Conservation (phyloP, 1,140 invertebrate species). For the Drosophila leontia region DNA sequence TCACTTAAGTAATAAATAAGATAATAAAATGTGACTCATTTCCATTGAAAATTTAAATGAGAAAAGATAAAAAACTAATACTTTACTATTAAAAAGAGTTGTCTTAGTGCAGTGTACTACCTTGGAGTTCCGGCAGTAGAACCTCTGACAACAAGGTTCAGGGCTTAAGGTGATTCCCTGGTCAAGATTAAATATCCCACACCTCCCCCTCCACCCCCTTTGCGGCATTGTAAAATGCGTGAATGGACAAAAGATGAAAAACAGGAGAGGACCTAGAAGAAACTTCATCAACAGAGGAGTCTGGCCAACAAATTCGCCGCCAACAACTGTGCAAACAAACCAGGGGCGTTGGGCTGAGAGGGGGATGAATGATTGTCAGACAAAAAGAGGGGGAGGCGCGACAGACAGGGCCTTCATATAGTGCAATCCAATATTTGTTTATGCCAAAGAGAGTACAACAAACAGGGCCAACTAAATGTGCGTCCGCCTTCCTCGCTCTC, state of each 20-base stretch:
- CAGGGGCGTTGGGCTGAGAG: constrained; percentile 11
- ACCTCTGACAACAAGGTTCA: constrained; percentile 9
- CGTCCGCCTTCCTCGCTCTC: background rate
- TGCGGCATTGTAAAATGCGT: constrained; percentile 40
- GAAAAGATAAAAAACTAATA: background rate
- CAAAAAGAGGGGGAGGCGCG: background rate
- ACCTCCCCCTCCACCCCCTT: background rate
- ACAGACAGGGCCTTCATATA: constrained; percentile 6
- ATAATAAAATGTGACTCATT: background rate
- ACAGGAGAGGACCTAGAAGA: background rate
- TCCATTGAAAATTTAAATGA: background rate
- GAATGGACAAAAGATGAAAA: constrained; percentile 34
- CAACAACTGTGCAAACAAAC: constrained; percentile 79
- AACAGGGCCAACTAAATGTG: constrained; percentile 52
- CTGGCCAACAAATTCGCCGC: constrained; percentile 66
- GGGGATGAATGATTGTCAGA: constrained; percentile 13
- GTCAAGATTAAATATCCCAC: constrained; percentile 43
- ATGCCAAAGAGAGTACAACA: constrained; percentile 60
- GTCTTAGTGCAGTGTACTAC: constrained; percentile 8
- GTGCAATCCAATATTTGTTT: constrained; percentile 68
- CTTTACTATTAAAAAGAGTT: background rate
- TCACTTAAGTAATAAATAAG: background rate
- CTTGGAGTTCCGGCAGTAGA: background rate
- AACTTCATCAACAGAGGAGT: constrained; percentile 41
- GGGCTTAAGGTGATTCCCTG: constrained; percentile 32